These are phyloP conservation scores for Corbicula japonica DNA, from an alignment of 2,888 invertebrate species.

Conservation along the genomic window DNA sequence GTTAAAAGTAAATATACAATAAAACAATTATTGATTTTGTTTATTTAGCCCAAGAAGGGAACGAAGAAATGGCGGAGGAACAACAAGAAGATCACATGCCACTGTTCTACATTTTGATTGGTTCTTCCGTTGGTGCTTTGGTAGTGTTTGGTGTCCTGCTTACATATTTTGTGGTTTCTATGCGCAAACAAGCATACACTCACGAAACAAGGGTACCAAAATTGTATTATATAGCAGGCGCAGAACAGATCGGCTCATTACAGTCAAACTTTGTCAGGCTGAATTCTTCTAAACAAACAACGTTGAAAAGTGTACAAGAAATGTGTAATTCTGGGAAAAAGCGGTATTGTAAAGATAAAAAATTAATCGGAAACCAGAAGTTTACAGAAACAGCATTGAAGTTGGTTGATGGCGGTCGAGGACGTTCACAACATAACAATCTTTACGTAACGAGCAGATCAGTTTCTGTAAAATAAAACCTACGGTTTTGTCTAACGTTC, in stretches of 20 bases:
- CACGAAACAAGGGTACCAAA: slow-evolving; percentile 27
- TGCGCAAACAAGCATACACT: slow-evolving; percentile 26
- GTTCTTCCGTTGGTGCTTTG: slow-evolving; percentile 37
- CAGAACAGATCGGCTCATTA: not conserved
- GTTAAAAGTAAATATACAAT: too few relatives aligned
- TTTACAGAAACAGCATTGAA: too few relatives aligned
- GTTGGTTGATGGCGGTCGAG: too few relatives aligned
- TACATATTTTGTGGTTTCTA: slow-evolving; percentile 27
- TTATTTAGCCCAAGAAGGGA: slow-evolving; percentile 19
- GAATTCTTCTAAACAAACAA: not conserved
- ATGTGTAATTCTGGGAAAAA: slow-evolving; percentile 24
- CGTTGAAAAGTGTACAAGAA: slow-evolving; percentile 9
- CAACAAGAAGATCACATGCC: slow-evolving; percentile 8
- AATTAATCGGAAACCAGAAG: too few relatives aligned
- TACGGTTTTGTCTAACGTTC: too few relatives aligned
- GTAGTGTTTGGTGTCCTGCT: slow-evolving; percentile 48
- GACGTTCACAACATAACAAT: too few relatives aligned
- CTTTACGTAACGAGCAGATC: too few relatives aligned
- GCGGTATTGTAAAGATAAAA: slow-evolving; percentile 20
- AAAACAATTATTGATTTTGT: not conserved
- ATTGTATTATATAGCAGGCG: slow-evolving; percentile 19
- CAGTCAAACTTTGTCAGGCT: slow-evolving; percentile 7
- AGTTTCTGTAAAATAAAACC: too few relatives aligned
- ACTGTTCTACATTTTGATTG: slow-evolving; percentile 50
- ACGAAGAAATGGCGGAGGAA: not conserved